Evolutionary conservation across 2,888 invertebrate genomes (phyloP).

Genomic region (Microdon myrmicae): DNA sequence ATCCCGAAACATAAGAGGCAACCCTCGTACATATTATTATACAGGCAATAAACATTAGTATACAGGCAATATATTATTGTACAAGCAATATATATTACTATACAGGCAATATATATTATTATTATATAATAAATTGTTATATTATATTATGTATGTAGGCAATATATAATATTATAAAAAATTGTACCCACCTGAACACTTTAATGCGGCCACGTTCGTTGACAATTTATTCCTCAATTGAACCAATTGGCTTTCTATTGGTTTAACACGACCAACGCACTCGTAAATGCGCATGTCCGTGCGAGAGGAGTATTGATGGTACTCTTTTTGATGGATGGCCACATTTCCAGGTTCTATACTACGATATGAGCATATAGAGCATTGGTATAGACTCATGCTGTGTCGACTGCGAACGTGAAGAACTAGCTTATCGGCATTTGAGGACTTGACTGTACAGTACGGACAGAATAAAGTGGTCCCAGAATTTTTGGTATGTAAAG

Average conservation of each 20-base stretch:
- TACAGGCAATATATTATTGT: too few species aligned
- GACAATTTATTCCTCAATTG: constrained; percentile 12
- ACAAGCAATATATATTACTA: too few species aligned
- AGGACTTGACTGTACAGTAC: constrained; percentile 12
- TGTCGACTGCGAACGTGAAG: constrained; percentile 21
- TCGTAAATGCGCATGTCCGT: constrained; percentile 6
- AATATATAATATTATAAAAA: too few species aligned
- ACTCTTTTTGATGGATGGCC: constrained; percentile 2
- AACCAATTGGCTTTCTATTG: background rate
- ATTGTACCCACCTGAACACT: constrained; percentile 29
- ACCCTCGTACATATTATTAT: too few species aligned
- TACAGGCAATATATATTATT: too few species aligned
- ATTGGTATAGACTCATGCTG: constrained; percentile 22
- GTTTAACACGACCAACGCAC: constrained; percentile 9
- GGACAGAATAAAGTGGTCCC: constrained; percentile 11
- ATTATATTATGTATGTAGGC: too few species aligned
- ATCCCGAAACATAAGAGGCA: too few species aligned
- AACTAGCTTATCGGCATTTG: constrained; percentile 7
- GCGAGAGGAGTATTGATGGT: constrained; percentile 4
- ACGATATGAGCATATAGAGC: constrained; percentile 31
- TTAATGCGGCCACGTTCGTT: constrained; percentile 9
- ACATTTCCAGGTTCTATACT: constrained; percentile 28
- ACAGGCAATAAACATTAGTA: too few species aligned
- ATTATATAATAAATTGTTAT: too few species aligned
- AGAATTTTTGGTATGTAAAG: background rate